These are phyloP conservation scores for Mobula birostris DNA, from an alignment of 2,113 vertebrate genomes.

Conservation along the genomic window DNA sequence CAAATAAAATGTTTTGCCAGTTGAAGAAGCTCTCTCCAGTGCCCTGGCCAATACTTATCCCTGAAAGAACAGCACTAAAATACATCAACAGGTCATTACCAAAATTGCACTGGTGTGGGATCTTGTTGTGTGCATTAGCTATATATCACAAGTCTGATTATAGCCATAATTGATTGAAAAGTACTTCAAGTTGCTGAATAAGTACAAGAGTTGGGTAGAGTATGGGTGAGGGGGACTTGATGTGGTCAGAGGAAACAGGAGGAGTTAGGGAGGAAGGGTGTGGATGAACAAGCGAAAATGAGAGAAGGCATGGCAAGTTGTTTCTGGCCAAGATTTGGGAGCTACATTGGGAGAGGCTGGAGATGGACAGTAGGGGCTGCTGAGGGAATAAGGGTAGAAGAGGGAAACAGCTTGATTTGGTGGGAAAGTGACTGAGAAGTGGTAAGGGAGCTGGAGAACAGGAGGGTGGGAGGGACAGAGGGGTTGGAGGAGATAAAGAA, in stretches of 20 bases:
- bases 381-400: neutral
- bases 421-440: neutral
- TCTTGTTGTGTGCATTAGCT: neutral
- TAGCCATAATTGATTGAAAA: no score
- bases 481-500: neutral
- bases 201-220: no score
- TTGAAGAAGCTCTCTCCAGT: neutral
- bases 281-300: neutral
- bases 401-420: neutral
- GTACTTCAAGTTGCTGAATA: no score
- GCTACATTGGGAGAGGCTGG: neutral
- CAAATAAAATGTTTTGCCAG: neutral
- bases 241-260: neutral
- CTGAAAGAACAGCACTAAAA: neutral
- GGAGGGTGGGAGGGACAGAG: neutral
- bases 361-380: no score
- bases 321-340: neutral
- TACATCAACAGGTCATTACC: neutral
- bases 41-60: neutral
- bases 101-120: neutral
- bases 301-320: neutral
- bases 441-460: neutral
- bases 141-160: neutral
- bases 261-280: neutral
- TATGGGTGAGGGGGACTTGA: no score